These are phyloP conservation scores for Teinopalpus imperialis DNA, from an alignment of 2,888 invertebrate species.

Conservation along the genomic window DNA sequence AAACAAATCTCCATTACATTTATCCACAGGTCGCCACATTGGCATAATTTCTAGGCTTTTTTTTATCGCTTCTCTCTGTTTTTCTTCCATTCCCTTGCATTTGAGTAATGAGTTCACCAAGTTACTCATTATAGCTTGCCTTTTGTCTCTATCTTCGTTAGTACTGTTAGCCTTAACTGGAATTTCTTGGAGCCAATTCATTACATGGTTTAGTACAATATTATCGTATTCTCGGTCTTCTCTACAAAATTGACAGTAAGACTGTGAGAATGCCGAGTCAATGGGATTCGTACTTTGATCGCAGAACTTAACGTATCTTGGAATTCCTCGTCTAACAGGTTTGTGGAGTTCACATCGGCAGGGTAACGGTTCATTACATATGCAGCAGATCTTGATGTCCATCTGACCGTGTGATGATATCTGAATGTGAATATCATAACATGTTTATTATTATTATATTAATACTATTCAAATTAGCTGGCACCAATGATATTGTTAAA, in stretches of 20 bases:
- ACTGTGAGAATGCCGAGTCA: not conserved
- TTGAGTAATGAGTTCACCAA: slow-evolving; percentile 9
- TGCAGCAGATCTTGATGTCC: not conserved
- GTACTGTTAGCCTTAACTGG: slow-evolving; percentile 14
- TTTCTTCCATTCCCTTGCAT: slow-evolving; percentile 28
- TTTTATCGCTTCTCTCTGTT: slow-evolving; percentile 31
- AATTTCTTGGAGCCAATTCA: slow-evolving; percentile 20
- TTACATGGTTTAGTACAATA: slow-evolving; percentile 10
- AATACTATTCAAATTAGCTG: too few species aligned
- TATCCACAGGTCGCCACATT: slow-evolving; percentile 21
- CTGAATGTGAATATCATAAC: slow-evolving; percentile 7
- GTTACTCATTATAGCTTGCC: slow-evolving; percentile 3
- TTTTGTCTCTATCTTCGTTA: slow-evolving; percentile 12
- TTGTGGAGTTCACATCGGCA: slow-evolving; percentile 7
- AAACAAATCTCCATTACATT: slow-evolving; percentile 6
- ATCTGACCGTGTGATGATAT: not conserved
- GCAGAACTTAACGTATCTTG: not conserved
- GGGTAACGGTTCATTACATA: slow-evolving; percentile 1
- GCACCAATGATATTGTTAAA: too few species aligned
- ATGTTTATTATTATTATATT: too few species aligned
- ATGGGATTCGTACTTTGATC: slow-evolving; percentile 4
- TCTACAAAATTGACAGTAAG: slow-evolving; percentile 16
- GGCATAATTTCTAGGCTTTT: slow-evolving; percentile 28
- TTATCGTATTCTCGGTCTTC: slow-evolving; percentile 8
- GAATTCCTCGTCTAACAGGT: too few species aligned